Evolutionary conservation across 2,113 vertebrate species (phyloP), one percentile per base, ranked within the genome.

Genomic region (Dipodomys spectabilis): DNA sequence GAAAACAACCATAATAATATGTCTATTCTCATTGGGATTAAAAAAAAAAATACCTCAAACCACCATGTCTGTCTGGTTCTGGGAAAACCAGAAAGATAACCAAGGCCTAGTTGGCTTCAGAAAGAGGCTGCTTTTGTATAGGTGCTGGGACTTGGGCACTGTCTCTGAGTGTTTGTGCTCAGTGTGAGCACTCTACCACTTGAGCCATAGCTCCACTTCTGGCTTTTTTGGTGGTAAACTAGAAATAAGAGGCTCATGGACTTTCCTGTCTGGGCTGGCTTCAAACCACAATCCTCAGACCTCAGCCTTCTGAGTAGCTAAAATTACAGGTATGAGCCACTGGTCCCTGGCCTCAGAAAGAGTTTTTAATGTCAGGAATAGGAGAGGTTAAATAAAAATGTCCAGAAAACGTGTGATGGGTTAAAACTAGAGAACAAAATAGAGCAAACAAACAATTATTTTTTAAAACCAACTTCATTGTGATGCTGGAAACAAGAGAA

Each of bases 21-120:
- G n/a, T 69, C 20, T 82, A 69, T 91, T 88, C 93, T 88, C 10
- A 65, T 53, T 84, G 44, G 23, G 8, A 32, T 85, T n/a, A n/a
- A n/a, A n/a, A 23, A 12, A 20, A 15, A 68, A 53, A 68, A 16
- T 57, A 23, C 32, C 44, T 30, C 30, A 69, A 82, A 74, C 45
- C 15, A n/a, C 11, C 9, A 79, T 77, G 45, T 35, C 57, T 39
- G 60, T 88, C n/a, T 35, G 32, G n/a, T 35, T 86, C 60, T 53
- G 60, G 65, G 25, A n/a, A 23, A 5, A 53, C 30, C 19, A 74
- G 83, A 71, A 93, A 53, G 45, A 44, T 19, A 68, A 10, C 27
- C 32, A 39, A 3, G 30, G 45, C 19, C 35, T 57, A 69, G 25
- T 4, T 71, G 81, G 25, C 25, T 27, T 44, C 35, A 87, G 49